These are phyloP conservation scores for Ictalurus punctatus DNA, from an alignment of 2,113 vertebrate genomes.

Conservation along the genomic window DNA sequence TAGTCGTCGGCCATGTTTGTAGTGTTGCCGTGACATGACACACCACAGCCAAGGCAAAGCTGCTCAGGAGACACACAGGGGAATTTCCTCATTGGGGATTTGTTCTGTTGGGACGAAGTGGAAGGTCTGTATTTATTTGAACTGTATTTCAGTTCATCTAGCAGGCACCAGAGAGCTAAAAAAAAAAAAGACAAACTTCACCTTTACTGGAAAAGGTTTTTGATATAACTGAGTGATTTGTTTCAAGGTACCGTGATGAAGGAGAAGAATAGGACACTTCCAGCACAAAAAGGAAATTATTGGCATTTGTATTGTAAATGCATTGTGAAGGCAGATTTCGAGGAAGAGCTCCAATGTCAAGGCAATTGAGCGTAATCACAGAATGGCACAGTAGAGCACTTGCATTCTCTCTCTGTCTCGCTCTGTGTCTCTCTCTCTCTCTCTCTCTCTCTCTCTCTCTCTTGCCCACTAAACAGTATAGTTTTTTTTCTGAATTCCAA, in stretches of 20 bases:
- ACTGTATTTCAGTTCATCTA: too few species aligned
- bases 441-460: conserved; percentile 8
- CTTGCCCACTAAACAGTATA: conserved; percentile 63
- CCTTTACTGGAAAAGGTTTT: background rate
- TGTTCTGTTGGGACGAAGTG: background rate
- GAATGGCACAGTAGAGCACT: background rate
- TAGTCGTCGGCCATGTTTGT: too few species aligned
- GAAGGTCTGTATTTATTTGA: background rate
- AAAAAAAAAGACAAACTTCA: background rate
- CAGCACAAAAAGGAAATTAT: background rate
- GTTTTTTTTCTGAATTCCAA: conserved; percentile 70
- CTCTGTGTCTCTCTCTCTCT: background rate
- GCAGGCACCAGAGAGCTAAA: background rate
- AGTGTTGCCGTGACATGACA: too few species aligned
- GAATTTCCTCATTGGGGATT: background rate
- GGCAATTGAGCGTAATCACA: conserved; percentile 17
- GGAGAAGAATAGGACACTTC: background rate
- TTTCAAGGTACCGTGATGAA: background rate
- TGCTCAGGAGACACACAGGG: background rate
- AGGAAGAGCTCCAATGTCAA: conserved; percentile 8
- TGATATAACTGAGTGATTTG: background rate
- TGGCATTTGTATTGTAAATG: background rate
- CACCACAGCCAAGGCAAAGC: background rate
- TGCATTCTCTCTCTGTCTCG: background rate
- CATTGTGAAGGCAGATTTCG: background rate